Percentiles rank a stretch among this genome's conserved stretches.
phyloP scores from a whole-genome alignment of 2,797 vertebrate genomes.

The Tangara arthus region DNA sequence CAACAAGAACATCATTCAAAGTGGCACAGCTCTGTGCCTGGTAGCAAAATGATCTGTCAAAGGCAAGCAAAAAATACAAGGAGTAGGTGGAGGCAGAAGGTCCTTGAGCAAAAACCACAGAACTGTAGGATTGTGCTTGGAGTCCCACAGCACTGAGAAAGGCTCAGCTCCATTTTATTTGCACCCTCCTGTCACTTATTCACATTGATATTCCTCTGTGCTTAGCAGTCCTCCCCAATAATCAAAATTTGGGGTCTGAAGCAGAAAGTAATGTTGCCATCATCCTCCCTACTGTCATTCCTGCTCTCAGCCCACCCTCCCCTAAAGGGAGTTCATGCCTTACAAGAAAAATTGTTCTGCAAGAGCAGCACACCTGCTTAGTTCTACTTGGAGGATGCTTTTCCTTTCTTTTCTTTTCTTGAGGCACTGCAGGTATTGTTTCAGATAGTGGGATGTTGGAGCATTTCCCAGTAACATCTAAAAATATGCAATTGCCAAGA shows the following conservation, averaged over 20 bases:
- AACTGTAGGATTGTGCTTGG: no score
- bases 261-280: background rate
- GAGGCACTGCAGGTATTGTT: background rate
- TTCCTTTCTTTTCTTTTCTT: background rate
- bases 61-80: background rate
- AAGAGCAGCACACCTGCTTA: background rate
- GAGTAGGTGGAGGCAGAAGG: accelerated
- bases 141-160: background rate
- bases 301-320: background rate
- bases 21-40: background rate
- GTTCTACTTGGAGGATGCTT: background rate
- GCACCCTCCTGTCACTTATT: background rate
- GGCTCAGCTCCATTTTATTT: background rate
- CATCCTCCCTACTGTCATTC: background rate
- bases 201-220: background rate
- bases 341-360: background rate
- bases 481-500: background rate
- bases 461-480: background rate
- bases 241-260: background rate
- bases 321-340: background rate
- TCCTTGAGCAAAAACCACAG: background rate
- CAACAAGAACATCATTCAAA: background rate
- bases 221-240: accelerated
- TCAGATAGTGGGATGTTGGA: background rate
- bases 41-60: background rate